Evolutionary conservation across 2,888 invertebrate genomes (phyloP), one percentile per base, ranked within the genome.

Genomic region (Chalcis sispes): DNA sequence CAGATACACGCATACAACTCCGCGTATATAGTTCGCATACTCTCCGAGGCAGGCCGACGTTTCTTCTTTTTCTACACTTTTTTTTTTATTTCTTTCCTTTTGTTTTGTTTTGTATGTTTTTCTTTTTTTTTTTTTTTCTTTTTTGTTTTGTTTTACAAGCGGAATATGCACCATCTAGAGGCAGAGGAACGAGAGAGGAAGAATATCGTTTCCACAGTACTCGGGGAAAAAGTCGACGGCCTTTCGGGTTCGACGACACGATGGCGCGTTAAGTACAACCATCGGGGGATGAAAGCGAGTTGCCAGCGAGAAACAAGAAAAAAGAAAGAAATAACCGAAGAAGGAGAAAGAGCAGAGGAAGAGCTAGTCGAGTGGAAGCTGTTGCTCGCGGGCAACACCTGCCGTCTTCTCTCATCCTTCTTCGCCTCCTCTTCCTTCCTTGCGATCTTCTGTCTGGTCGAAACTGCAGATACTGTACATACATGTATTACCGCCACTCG

Each of bases 181-280:
- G 29, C n/a, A 42, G 42, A 62, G 48, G n/a, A 20, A 13, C 29
- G 48, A 13, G 32, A 3, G 36, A 54, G 20, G 15, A 20, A 23
- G n/a, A 27, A 3, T 4, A 42, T 0, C 27, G 25, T 13, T n/a
- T 59, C 32, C 23, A 7, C 15, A 18, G 2, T n/a, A 18, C 15
- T 2, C 20, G 8, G 8, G 59, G 71, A 77, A 78, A 76, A 81
- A 79, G 77, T 73, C 67, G 79, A 77, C 79, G 80, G 80, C 78
- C 81, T 81, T 80, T 81, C 56, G 77, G 75, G 81, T 80, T 81
- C 79, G 77, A 79, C 74, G 79, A 75, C 79, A 79, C 77, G 59
- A 59, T 13, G 52, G 8, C 69, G 79, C n/a, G n/a, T 77, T 77
- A 76, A 77, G 75, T 48, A 25, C 71, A 23, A 58, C 66, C 58